Conservation (phyloP, 2,113 vertebrate genomes). For the Pao palembangensis region DNA sequence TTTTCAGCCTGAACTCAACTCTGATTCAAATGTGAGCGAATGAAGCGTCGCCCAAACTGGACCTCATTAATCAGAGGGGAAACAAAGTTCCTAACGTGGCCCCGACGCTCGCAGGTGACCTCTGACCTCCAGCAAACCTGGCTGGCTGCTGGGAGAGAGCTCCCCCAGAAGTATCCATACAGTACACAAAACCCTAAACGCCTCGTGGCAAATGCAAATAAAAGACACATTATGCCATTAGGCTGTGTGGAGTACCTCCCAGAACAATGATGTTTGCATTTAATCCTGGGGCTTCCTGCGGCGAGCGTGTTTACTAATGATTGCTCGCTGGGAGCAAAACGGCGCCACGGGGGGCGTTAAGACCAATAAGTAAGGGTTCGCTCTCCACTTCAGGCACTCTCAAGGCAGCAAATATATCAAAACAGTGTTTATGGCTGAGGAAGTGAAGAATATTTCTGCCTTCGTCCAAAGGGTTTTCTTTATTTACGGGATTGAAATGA, state of each 20-base stretch:
- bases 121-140: background rate
- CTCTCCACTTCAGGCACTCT: conserved; percentile 38
- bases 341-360: conserved; percentile 31
- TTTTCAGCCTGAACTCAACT: conserved; percentile 31
- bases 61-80: conserved; percentile 25
- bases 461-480: conserved; percentile 41
- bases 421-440: conserved; percentile 48
- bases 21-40: conserved; percentile 27
- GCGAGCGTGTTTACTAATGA: conserved; percentile 44
- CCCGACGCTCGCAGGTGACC: background rate
- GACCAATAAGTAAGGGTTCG: conserved; percentile 49
- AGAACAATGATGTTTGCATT: conserved; percentile 51
- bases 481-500: conserved; percentile 41
- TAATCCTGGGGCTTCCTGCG: conserved; percentile 34
- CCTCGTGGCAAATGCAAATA: conserved; percentile 5
- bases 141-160: conserved; percentile 3
- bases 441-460: conserved; percentile 37
- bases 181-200: background rate
- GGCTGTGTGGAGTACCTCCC: conserved; percentile 19
- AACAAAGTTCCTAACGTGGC: background rate
- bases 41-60: conserved; percentile 25
- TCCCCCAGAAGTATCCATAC: background rate
- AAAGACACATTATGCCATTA: conserved; percentile 22
- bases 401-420: conserved; percentile 55
- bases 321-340: conserved; percentile 37